phyloP scores from a whole-genome alignment of 2,113 vertebrate species.

The Hypomesus transpacificus region DNA sequence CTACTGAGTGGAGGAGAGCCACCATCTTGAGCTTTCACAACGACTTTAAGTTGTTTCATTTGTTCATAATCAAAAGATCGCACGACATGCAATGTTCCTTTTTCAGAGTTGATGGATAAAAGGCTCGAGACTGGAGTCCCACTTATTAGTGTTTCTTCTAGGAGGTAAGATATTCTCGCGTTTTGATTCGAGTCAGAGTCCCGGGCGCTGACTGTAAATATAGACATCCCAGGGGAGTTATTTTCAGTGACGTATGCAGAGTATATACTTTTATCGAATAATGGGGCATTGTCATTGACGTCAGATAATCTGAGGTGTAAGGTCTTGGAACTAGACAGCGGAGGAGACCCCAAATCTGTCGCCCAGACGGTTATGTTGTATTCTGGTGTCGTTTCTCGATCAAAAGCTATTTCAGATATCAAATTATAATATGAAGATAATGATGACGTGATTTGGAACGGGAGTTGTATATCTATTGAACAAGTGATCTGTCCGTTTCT shows the following conservation, averaged over 20 bases:
- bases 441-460: conserved; percentile 54
- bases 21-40: conserved; percentile 45
- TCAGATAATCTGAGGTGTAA: background rate
- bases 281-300: conserved; percentile 19
- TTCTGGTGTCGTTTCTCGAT: conserved; percentile 41
- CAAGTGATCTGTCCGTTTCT: conserved; percentile 48
- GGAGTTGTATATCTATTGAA: conserved; percentile 30
- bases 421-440: conserved; percentile 57
- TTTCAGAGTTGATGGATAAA: conserved; percentile 54
- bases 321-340: conserved; percentile 8
- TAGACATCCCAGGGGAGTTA: conserved; percentile 21
- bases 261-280: background rate
- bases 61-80: conserved; percentile 61
- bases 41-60: conserved; percentile 39
- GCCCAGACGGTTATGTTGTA: conserved; percentile 20
- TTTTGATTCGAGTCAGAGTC: conserved; percentile 24
- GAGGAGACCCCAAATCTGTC: conserved; percentile 6
- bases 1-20: conserved; percentile 44
- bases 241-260: conserved; percentile 21
- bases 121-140: conserved; percentile 37
- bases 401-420: conserved; percentile 39
- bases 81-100: conserved; percentile 45
- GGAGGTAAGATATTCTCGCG: conserved; percentile 14
- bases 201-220: conserved; percentile 11
- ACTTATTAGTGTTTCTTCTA: conserved; percentile 17